phyloP scores from a whole-genome alignment of 2,888 invertebrate species.

The Caenorhabditis japonica region DNA sequence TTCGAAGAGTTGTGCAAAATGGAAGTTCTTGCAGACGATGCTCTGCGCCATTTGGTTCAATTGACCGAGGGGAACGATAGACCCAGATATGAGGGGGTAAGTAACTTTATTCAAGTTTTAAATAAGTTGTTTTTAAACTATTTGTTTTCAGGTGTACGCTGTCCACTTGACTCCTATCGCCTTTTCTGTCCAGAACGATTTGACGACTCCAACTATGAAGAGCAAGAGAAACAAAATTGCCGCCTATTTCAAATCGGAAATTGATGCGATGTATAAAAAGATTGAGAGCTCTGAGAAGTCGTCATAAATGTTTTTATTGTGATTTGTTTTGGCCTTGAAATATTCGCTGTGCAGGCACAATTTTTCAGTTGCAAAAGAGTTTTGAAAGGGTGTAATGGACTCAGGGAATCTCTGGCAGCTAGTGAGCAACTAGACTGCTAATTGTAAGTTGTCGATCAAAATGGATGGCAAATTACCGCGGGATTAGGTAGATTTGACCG shows the following conservation, averaged over 20 bases:
- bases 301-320: slow-evolving; percentile 5
- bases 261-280: slow-evolving; percentile 41
- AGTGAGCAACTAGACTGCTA: too few relatives aligned
- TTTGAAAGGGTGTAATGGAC: too few relatives aligned
- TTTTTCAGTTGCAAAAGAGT: slow-evolving; percentile 10
- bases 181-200: slow-evolving; percentile 32
- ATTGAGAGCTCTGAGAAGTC: slow-evolving; percentile 32
- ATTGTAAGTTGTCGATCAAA: too few relatives aligned
- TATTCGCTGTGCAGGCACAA: neutral
- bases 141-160: slow-evolving; percentile 37
- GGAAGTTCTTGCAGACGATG: slow-evolving; percentile 22
- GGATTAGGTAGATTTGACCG: too few relatives aligned
- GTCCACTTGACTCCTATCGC: slow-evolving; percentile 34
- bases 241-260: slow-evolving; percentile 24
- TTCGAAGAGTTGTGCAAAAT: slow-evolving; percentile 38
- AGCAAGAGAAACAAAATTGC: slow-evolving; percentile 37
- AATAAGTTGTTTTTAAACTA: too few relatives aligned
- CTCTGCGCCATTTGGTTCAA: slow-evolving; percentile 24
- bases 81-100: slow-evolving; percentile 46
- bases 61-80: slow-evolving; percentile 25
- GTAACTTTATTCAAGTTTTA: neutral
- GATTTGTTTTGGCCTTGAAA: too few relatives aligned
- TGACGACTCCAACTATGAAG: slow-evolving; percentile 53
- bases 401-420: too few relatives aligned
- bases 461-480: too few relatives aligned